Percentiles rank a stretch among this genome's conserved stretches.
These are phyloP conservation scores for Miniopterus natalensis DNA, from an alignment of 2,113 vertebrate species.

Conservation along the genomic window DNA sequence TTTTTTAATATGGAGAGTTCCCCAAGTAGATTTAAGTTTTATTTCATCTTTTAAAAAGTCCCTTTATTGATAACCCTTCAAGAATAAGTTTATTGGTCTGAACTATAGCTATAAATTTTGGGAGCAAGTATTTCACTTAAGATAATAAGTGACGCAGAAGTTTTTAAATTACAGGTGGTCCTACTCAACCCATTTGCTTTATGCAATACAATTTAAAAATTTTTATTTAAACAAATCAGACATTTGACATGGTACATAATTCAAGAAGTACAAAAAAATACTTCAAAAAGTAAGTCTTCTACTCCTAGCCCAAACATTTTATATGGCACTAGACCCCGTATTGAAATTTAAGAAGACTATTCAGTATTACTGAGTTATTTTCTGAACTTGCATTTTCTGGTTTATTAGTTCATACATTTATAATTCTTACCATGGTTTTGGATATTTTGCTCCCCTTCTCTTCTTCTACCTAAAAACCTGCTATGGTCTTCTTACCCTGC, in stretches of 20 bases:
- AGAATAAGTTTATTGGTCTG: background rate
- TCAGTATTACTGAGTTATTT: background rate
- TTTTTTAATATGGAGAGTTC: constrained; percentile 45
- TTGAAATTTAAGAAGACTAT: constrained; percentile 11
- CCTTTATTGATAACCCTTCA: background rate
- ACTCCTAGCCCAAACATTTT: background rate
- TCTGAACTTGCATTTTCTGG: constrained; percentile 54
- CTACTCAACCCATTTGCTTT: background rate
- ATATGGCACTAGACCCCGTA: background rate
- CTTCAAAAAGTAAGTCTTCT: background rate
- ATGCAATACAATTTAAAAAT: background rate
- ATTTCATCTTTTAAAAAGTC: background rate
- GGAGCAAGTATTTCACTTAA: constrained; percentile 51
- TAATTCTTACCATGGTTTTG: background rate
- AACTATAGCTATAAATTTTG: background rate
- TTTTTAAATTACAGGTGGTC: constrained; percentile 33
- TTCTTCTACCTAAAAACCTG: background rate
- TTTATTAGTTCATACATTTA: background rate
- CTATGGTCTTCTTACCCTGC: background rate
- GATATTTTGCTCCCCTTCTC: background rate
- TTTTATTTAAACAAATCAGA: constrained; percentile 38
- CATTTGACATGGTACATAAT: constrained; percentile 1
- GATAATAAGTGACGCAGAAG: constrained; percentile 26
- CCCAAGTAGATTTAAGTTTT: constrained; percentile 33
- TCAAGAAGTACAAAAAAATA: constrained; percentile 42